Evolutionary conservation across 2,113 vertebrate species (phyloP).

Genomic region (Sphaerodactylus townsendi): DNA sequence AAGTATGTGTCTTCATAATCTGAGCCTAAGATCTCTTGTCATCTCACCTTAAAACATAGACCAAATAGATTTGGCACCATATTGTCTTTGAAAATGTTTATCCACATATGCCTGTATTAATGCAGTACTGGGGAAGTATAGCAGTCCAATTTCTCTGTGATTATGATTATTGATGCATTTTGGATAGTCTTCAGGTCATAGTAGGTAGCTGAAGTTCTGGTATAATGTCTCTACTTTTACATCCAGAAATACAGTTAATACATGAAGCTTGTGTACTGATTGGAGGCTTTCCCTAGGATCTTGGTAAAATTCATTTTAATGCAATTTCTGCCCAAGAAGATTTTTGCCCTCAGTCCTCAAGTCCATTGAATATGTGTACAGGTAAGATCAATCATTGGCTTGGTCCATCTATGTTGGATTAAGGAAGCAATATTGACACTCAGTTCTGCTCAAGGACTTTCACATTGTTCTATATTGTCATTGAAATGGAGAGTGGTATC

Average conservation of each 20-base stretch:
- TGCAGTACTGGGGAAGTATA: neutral
- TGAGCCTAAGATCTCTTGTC: neutral
- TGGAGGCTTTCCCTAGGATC: neutral
- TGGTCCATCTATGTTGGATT: slow-evolving; percentile 14
- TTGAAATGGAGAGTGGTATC: slow-evolving; percentile 52
- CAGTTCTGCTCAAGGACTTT: slow-evolving; percentile 59
- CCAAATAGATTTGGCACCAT: neutral
- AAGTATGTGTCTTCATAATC: neutral
- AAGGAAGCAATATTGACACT: slow-evolving; percentile 6
- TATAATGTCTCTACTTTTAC: neutral
- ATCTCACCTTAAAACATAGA: neutral
- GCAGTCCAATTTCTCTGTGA: neutral
- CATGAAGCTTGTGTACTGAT: neutral
- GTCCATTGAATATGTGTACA: slow-evolving; percentile 46
- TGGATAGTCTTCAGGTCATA: neutral
- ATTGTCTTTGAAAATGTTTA: neutral
- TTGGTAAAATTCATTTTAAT: slow-evolving; percentile 36
- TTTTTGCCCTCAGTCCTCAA: neutral
- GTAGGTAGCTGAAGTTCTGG: neutral
- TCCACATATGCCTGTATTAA: neutral
- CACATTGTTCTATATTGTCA: slow-evolving; percentile 51
- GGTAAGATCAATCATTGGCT: slow-evolving; percentile 44
- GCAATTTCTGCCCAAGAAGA: slow-evolving; percentile 22
- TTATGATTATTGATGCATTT: neutral
- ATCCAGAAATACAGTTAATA: neutral